Conservation (phyloP, 2,888 invertebrate genomes). For the Teleiodes luculella region DNA sequence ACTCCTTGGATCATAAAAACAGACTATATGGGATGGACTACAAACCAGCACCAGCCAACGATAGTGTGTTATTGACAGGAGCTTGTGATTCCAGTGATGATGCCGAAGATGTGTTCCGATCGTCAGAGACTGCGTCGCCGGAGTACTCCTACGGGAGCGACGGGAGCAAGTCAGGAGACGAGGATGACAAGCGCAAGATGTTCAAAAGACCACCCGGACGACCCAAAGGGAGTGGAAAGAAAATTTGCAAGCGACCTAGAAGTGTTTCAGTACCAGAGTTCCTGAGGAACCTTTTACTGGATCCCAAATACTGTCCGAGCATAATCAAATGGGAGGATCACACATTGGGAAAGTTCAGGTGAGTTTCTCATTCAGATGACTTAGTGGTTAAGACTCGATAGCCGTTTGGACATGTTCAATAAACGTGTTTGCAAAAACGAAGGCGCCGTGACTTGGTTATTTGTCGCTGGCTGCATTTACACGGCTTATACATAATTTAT, state of each 20-base stretch:
- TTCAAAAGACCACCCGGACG: slow-evolving; percentile 77
- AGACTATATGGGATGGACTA: slow-evolving; percentile 54
- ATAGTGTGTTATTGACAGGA: slow-evolving; percentile 41
- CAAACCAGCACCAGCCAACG: slow-evolving; percentile 43
- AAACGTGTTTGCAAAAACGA: slow-evolving; percentile 31
- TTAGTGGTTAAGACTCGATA: slow-evolving; percentile 11
- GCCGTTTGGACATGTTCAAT: slow-evolving; percentile 12
- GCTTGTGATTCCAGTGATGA: slow-evolving; percentile 68
- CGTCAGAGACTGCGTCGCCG: slow-evolving; percentile 61
- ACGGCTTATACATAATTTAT: slow-evolving; percentile 54
- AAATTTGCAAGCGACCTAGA: slow-evolving; percentile 63
- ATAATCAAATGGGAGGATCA: slow-evolving; percentile 94
- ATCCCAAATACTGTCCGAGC: slow-evolving; percentile 86
- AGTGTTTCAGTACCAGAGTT: slow-evolving; percentile 88
- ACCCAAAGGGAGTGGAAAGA: slow-evolving; percentile 72
- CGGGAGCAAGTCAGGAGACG: slow-evolving; percentile 66
- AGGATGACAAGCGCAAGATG: slow-evolving; percentile 66
- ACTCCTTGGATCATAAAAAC: slow-evolving; percentile 55
- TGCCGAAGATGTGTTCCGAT: slow-evolving; percentile 57
- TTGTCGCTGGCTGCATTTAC: slow-evolving; percentile 35
- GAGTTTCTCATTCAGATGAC: slow-evolving; percentile 32
- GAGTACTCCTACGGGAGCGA: slow-evolving; percentile 65
- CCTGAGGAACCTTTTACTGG: slow-evolving; percentile 87
- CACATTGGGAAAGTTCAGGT: slow-evolving; percentile 88
- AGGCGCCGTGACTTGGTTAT: slow-evolving; percentile 44